These are phyloP conservation scores for Trachelipus rathkii DNA, from an alignment of 1,140 invertebrate genomes.

Conservation along the genomic window DNA sequence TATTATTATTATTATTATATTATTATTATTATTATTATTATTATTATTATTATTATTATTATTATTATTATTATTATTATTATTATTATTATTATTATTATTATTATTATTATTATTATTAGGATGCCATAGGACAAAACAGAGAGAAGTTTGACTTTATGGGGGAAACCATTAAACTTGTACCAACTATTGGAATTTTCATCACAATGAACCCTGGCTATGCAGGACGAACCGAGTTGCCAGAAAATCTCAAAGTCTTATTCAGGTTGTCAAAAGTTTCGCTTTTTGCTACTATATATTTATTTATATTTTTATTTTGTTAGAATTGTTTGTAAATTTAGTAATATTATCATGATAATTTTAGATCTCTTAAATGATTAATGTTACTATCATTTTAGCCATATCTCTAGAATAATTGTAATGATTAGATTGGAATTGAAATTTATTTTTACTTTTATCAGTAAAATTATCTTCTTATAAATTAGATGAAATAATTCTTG, in stretches of 20 bases:
- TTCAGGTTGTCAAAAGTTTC: conserved; percentile 59
- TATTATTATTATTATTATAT: too few species aligned
- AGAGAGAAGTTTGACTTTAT: conserved; percentile 86
- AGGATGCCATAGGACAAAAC: conserved; percentile 87
- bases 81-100: too few species aligned
- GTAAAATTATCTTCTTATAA: too few species aligned
- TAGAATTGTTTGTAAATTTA: background rate
- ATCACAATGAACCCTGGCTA: conserved; percentile 98
- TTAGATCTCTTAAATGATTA: too few species aligned
- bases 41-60: too few species aligned
- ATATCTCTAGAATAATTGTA: too few species aligned
- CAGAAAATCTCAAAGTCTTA: conserved; percentile 82
- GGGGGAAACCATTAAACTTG: conserved; percentile 76
- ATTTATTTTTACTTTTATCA: too few species aligned
- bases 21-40: too few species aligned
- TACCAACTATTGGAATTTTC: conserved; percentile 84
- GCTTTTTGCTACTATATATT: background rate
- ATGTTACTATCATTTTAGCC: too few species aligned
- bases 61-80: too few species aligned
- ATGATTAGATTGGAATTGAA: too few species aligned
- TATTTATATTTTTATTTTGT: background rate
- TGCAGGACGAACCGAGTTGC: conserved; percentile 86
- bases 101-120: conserved; percentile 56
- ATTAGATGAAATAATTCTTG: too few species aligned
- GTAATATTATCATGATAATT: background rate